Evolutionary conservation across 2,797 vertebrate genomes (phyloP).

Genomic region (Huso huso): DNA sequence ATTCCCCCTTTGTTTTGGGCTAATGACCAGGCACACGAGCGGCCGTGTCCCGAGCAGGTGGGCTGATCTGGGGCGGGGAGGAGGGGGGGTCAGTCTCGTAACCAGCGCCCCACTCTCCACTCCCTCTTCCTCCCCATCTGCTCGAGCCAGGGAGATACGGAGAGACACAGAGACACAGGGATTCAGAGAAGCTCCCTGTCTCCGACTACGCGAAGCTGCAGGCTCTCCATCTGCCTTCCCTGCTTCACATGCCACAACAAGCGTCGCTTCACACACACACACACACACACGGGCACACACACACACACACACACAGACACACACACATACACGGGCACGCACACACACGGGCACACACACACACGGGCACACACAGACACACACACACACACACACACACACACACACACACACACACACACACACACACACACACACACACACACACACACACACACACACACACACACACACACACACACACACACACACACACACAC

Average conservation of each 20-base stretch:
- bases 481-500: too few species aligned
- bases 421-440: constrained; percentile 7
- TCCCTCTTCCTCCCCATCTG: constrained; percentile 54
- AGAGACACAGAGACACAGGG: too few species aligned
- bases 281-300: constrained; percentile 4
- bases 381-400: constrained; percentile 2
- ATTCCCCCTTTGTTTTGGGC: constrained; percentile 35
- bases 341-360: constrained; percentile 18
- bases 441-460: too few species aligned
- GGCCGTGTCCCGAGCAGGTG: constrained; percentile 55
- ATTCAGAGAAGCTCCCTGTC: too few species aligned
- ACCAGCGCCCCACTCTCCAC: constrained; percentile 35
- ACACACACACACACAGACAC: constrained; percentile 17
- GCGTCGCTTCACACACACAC: constrained; percentile 43
- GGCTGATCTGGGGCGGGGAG: constrained; percentile 32
- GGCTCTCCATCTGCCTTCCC: too few species aligned
- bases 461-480: too few species aligned
- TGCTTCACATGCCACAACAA: constrained; percentile 21
- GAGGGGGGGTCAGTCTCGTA: constrained; percentile 41
- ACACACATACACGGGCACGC: background rate
- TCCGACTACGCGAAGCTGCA: too few species aligned
- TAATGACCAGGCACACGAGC: constrained; percentile 52
- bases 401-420: background rate
- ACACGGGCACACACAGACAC: constrained; percentile 16
- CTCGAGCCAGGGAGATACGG: constrained; percentile 19